Percentiles rank a stretch among this genome's conserved stretches.
phyloP scores from a whole-genome alignment of 2,797 vertebrate genomes.

The Bovichtus diacanthus region DNA sequence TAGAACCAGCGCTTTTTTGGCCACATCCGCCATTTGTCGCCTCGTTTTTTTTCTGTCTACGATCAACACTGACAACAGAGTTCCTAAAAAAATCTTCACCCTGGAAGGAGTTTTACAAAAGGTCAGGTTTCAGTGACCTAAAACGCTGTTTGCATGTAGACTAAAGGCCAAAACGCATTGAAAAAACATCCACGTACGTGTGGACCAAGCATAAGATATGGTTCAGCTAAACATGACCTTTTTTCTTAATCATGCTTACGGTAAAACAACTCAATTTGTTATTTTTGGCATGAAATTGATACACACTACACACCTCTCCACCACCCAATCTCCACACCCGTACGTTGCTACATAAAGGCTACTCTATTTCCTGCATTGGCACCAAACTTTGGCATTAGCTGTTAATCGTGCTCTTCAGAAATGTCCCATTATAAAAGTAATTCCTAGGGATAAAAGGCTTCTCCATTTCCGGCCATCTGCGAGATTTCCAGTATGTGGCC shows the following conservation, averaged over 20 bases:
- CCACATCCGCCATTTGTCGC: no score
- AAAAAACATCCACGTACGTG: no score
- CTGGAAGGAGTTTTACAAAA: no score
- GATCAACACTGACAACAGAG: no score
- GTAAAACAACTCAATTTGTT: neutral
- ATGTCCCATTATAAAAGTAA: neutral
- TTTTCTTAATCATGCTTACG: neutral
- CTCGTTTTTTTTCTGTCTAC: no score
- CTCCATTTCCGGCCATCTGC: constrained; percentile 20
- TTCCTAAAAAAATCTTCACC: no score
- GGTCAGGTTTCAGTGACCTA: no score
- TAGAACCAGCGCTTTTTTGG: no score
- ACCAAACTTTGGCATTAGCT: neutral
- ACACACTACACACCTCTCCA: neutral
- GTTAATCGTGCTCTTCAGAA: neutral
- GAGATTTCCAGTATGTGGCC: neutral
- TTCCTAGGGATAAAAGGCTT: neutral
- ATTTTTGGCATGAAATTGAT: neutral
- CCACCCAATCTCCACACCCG: neutral
- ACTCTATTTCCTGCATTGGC: neutral
- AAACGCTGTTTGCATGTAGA: no score
- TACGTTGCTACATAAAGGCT: neutral
- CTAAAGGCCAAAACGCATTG: no score
- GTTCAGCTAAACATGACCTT: no score
- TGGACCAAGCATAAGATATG: no score